Evolutionary conservation across 2,797 vertebrate species (phyloP).

Genomic region (Periophthalmus magnuspinnatus): DNA sequence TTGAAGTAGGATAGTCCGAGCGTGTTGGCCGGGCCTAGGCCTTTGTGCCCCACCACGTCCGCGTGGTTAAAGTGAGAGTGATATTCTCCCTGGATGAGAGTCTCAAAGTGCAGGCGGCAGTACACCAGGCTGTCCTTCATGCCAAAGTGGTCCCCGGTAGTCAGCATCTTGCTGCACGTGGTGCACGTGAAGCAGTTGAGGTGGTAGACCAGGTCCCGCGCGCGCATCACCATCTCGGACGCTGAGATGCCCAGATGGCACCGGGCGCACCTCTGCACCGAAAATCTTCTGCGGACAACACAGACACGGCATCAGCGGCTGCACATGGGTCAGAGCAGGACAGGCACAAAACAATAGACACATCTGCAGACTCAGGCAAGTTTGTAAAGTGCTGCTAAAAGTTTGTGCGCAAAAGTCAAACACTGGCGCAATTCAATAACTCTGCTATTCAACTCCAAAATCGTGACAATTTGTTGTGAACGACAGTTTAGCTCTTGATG

Average conservation of each 20-base stretch:
- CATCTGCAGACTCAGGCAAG: neutral
- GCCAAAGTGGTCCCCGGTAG: constrained; percentile 98
- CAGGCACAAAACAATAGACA: neutral
- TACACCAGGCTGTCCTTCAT: constrained; percentile 99
- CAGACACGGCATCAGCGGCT: constrained; percentile 59
- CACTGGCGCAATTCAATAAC: neutral
- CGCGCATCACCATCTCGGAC: constrained; percentile 99
- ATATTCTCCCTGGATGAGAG: constrained; percentile 96
- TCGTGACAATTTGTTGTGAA: neutral
- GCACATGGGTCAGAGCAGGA: constrained; percentile 9
- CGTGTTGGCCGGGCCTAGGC: constrained; percentile 85
- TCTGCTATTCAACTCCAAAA: neutral
- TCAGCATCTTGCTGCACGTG: constrained; percentile 97
- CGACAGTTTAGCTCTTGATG: neutral
- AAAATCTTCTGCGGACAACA: constrained; percentile 91
- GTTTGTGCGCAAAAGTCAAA: neutral
- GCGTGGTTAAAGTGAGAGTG: constrained; percentile 93
- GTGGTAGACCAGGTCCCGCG: constrained; percentile 96
- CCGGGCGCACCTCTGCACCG: constrained; percentile 96
- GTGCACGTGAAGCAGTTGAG: constrained; percentile 98
- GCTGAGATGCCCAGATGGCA: constrained; percentile 98
- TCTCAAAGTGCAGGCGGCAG: constrained; percentile 98
- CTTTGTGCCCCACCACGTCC: constrained; percentile 91
- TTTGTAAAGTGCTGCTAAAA: neutral
- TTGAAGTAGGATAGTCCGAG: constrained; percentile 98